Conservation (phyloP, 2,888 invertebrate species). For the Poecilus cupreus region DNA sequence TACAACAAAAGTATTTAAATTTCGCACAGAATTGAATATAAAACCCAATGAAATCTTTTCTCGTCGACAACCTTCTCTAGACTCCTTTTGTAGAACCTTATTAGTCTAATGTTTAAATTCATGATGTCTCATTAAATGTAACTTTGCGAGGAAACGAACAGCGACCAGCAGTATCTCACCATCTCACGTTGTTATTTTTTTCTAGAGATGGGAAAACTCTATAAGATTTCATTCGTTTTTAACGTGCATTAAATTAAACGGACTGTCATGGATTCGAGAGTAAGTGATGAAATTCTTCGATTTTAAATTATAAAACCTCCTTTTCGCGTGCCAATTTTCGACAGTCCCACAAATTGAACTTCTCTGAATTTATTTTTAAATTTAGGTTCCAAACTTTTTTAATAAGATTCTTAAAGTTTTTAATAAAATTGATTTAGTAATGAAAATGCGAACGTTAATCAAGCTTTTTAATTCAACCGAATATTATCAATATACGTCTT, state of each 20-base stretch:
- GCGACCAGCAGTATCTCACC: not conserved
- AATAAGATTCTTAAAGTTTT: constrained; percentile 36
- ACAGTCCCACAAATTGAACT: constrained; percentile 39
- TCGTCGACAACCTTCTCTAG: constrained; percentile 1
- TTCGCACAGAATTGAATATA: constrained; percentile 5
- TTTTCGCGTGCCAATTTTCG: constrained; percentile 32
- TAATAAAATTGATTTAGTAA: constrained; percentile 32
- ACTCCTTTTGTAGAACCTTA: constrained; percentile 35
- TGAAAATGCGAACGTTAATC: constrained; percentile 35
- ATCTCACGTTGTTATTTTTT: constrained; percentile 35
- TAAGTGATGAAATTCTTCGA: constrained; percentile 43
- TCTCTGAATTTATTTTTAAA: constrained; percentile 38
- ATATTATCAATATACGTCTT: not conserved
- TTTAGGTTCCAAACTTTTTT: constrained; percentile 45
- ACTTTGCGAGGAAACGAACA: constrained; percentile 14
- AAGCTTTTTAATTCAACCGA: constrained; percentile 9
- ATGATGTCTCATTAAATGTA: constrained; percentile 36
- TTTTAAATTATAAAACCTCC: constrained; percentile 34
- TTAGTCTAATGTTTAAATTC: constrained; percentile 39
- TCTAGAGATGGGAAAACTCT: not conserved
- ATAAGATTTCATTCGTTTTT: constrained; percentile 31
- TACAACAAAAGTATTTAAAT: constrained; percentile 14
- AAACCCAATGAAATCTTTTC: constrained; percentile 23
- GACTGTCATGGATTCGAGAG: constrained; percentile 14
- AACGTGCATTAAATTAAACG: constrained; percentile 43